These are phyloP conservation scores for Columbina picui DNA, from an alignment of 2,113 vertebrate species.

Conservation along the genomic window DNA sequence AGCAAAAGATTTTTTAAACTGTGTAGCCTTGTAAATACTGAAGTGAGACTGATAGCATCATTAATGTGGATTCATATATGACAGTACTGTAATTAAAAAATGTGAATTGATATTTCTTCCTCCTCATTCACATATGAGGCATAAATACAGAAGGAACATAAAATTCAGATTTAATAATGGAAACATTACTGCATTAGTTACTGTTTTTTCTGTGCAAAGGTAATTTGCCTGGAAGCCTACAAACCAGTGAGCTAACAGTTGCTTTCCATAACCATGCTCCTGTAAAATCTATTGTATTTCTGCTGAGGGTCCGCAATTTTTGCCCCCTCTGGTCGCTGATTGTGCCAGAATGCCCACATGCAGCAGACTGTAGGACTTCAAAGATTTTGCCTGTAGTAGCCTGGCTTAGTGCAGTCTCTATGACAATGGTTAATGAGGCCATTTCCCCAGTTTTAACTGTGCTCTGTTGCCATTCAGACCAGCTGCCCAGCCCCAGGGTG, in stretches of 20 bases:
- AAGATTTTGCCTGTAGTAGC: neutral
- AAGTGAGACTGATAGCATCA: neutral
- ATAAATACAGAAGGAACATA: neutral
- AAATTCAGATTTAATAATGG: neutral
- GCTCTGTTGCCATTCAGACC: neutral
- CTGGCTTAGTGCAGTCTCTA: neutral
- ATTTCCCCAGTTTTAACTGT: neutral
- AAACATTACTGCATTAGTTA: neutral
- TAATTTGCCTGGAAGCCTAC: neutral
- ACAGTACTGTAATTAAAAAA: neutral
- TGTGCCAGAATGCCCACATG: neutral
- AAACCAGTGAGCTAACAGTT: neutral
- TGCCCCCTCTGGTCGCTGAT: too few species aligned
- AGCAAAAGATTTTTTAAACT: neutral
- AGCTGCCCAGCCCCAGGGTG: neutral
- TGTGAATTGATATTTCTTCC: neutral
- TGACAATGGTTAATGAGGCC: rapidly evolving
- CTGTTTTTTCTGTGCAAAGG: neutral
- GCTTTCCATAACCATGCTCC: rapidly evolving
- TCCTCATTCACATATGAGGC: neutral
- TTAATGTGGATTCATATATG: neutral
- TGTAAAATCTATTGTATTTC: neutral
- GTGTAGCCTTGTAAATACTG: neutral
- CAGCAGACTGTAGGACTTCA: neutral
- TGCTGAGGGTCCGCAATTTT: neutral